Evolutionary conservation across 2,113 vertebrate genomes (phyloP).

Genomic region (Lipophrys pholis): DNA sequence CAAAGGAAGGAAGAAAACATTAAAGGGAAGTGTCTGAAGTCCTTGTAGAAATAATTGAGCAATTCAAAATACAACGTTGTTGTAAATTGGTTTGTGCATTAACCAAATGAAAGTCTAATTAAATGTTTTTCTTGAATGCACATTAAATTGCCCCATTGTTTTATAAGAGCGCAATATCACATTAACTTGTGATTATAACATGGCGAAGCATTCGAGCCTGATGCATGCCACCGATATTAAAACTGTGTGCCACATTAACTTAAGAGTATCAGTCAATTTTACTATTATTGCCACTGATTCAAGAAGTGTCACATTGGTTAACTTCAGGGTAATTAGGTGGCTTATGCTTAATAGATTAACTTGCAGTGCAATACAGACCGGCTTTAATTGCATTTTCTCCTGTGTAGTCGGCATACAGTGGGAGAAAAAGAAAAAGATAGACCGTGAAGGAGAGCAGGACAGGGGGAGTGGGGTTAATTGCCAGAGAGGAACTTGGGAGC

Average conservation of each 20-base stretch:
- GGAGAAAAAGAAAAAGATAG: not conserved
- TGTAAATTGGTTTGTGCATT: slow-evolving; percentile 6
- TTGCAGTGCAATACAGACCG: not conserved
- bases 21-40: too few species aligned
- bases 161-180: not conserved
- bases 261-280: slow-evolving; percentile 3
- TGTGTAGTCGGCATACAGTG: not conserved
- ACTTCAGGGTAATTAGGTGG: slow-evolving; percentile 18
- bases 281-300: not conserved
- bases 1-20: too few species aligned
- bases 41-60: not conserved
- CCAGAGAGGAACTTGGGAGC: not conserved
- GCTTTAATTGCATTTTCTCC: not conserved
- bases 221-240: slow-evolving; percentile 11
- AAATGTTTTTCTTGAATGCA: not conserved
- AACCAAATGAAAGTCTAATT: slow-evolving; percentile 11
- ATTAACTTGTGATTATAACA: slow-evolving; percentile 6
- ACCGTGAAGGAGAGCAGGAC: not conserved
- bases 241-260: slow-evolving; percentile 4
- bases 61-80: not conserved
- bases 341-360: slow-evolving; percentile 16
- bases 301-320: slow-evolving; percentile 5
- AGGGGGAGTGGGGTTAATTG: slow-evolving; percentile 37
- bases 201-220: not conserved
- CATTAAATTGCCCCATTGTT: not conserved